phyloP scores from a whole-genome alignment of 2,888 invertebrate species.

The Pandemis corylana region DNA sequence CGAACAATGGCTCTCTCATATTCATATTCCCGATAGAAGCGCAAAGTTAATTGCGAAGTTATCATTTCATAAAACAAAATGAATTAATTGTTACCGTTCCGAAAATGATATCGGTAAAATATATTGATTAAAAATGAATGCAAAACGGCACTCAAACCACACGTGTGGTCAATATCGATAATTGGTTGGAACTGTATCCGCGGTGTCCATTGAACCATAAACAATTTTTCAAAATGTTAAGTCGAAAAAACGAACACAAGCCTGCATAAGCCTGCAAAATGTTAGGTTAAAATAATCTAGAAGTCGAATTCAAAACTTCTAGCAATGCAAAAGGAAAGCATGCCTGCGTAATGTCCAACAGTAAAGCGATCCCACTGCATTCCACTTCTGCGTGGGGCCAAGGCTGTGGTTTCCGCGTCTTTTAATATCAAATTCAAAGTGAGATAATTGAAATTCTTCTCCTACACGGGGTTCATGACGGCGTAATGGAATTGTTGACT shows the following conservation, averaged over 20 bases:
- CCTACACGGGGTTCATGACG: slow-evolving; percentile 26
- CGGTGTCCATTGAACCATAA: no score
- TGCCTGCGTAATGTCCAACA: neutral
- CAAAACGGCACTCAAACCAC: slow-evolving; percentile 1
- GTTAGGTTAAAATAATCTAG: no score
- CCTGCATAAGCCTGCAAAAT: no score
- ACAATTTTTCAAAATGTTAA: no score
- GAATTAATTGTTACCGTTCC: neutral
- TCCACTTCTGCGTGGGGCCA: neutral
- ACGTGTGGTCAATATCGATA: no score
- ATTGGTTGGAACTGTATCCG: no score
- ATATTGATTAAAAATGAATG: neutral
- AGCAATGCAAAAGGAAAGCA: no score
- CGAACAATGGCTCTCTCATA: neutral
- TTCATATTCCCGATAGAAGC: neutral
- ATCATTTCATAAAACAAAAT: neutral
- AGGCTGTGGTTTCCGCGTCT: slow-evolving; percentile 25
- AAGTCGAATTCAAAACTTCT: no score
- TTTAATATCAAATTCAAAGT: slow-evolving; percentile 40
- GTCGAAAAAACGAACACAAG: no score
- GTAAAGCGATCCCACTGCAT: slow-evolving; percentile 7
- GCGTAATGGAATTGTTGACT: slow-evolving; percentile 32
- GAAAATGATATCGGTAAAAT: neutral
- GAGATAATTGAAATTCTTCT: slow-evolving; percentile 40
- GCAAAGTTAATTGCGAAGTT: neutral